Conservation (phyloP, 2,113 vertebrate genomes). For the Pseudopodoces humilis region DNA sequence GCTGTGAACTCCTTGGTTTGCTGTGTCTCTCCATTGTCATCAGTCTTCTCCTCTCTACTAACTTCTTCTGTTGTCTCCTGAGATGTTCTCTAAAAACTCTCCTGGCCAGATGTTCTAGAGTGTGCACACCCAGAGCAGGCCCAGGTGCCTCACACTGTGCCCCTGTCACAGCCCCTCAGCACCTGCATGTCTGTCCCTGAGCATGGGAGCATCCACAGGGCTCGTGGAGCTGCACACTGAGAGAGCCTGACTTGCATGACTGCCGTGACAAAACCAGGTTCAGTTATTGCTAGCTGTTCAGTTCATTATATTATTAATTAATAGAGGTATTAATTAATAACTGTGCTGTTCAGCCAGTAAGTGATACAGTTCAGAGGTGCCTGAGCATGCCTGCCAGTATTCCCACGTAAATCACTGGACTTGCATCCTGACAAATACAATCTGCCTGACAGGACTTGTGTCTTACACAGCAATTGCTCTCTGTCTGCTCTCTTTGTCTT, state of each 20-base stretch:
- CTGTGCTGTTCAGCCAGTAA: neutral
- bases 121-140: neutral
- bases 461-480: slow-evolving; percentile 31
- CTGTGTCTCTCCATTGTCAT: slow-evolving; percentile 58
- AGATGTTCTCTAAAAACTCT: slow-evolving; percentile 41
- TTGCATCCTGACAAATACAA: neutral
- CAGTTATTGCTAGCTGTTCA: neutral
- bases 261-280: neutral
- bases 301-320: slow-evolving; percentile 20
- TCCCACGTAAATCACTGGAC: slow-evolving; percentile 15
- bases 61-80: slow-evolving; percentile 22
- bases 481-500: slow-evolving; percentile 58
- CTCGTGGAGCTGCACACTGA: neutral
- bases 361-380: neutral
- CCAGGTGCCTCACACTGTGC: neutral
- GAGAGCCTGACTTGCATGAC: neutral
- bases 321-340: slow-evolving; percentile 44
- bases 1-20: slow-evolving; percentile 20
- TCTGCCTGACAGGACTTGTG: neutral
- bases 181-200: neutral
- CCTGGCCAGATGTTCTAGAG: slow-evolving; percentile 37
- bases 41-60: slow-evolving; percentile 39
- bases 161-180: neutral
- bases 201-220: neutral
- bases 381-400: slow-evolving; percentile 23